A percentile compares a stretch with the other conserved stretches of the same genome.
Evolutionary conservation across 1,140 invertebrate species (phyloP).

Genomic region (Helicoverpa armigera): DNA sequence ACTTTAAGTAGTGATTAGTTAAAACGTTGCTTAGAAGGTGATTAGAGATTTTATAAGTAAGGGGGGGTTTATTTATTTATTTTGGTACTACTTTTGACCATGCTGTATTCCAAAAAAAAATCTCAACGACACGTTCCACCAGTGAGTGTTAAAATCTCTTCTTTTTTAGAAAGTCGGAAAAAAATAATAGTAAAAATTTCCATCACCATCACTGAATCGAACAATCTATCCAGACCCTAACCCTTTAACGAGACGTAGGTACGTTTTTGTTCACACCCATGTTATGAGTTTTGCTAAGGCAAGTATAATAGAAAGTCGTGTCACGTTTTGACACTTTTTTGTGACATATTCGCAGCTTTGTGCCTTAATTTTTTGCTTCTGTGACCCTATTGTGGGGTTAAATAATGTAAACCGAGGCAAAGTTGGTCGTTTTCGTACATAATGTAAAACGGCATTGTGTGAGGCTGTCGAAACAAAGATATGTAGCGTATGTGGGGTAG

Average conservation of each 20-base stretch:
- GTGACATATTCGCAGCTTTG: conserved; percentile 37
- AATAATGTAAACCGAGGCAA: conserved; percentile 26
- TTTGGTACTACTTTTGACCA: too few species aligned
- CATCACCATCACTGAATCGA: background rate
- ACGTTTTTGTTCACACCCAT: conserved; percentile 38
- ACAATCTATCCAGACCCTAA: conserved; percentile 16
- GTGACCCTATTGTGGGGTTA: conserved; percentile 36
- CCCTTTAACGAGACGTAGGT: conserved; percentile 42
- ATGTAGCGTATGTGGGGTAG: background rate
- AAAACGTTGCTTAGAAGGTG: too few species aligned
- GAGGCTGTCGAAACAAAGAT: background rate
- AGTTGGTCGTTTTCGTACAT: conserved; percentile 27
- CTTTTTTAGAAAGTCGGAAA: background rate
- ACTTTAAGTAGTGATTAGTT: too few species aligned
- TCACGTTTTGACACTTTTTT: conserved; percentile 47
- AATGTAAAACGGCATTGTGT: background rate
- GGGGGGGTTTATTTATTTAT: too few species aligned
- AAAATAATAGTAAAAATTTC: background rate
- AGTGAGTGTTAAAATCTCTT: too few species aligned
- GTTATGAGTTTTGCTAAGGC: conserved; percentile 39
- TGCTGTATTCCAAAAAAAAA: too few species aligned
- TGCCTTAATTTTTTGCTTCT: conserved; percentile 36
- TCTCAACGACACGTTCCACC: too few species aligned
- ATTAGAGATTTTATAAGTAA: too few species aligned
- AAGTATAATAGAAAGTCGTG: conserved; percentile 46